phyloP scores from a whole-genome alignment of 2,113 vertebrate genomes.

The Lepus europaeus region DNA sequence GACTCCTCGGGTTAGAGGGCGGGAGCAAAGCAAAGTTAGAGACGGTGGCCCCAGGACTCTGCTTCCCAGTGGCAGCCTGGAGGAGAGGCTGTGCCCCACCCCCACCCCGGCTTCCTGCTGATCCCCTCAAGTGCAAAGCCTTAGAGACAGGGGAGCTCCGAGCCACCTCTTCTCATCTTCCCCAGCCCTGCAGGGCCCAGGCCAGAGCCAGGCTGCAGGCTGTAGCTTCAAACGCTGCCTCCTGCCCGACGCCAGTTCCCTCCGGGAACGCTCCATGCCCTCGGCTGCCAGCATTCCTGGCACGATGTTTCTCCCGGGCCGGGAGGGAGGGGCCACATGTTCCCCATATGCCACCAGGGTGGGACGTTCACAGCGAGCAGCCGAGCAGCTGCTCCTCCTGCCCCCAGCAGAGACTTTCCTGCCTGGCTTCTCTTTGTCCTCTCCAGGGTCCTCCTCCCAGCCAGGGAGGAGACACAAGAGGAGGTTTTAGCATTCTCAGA shows the following conservation, averaged over 20 bases:
- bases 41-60: neutral
- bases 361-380: constrained; percentile 28
- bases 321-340: constrained; percentile 65
- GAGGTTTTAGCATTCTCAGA: neutral
- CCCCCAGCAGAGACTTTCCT: neutral
- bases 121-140: too few species aligned
- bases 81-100: neutral
- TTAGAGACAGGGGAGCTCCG: neutral
- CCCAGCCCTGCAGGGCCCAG: accelerated
- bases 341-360: constrained; percentile 71
- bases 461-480: neutral
- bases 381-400: constrained; percentile 36
- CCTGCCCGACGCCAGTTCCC: constrained; percentile 48
- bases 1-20: neutral
- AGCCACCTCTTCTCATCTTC: neutral
- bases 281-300: constrained; percentile 63
- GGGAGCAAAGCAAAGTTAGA: too few species aligned
- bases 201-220: constrained; percentile 9
- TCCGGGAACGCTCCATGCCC: constrained; percentile 73
- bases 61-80: neutral
- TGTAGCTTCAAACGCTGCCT: neutral
- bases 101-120: neutral
- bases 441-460: neutral
- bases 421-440: constrained; percentile 24
- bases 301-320: constrained; percentile 9